Evolutionary conservation across 2,113 vertebrate genomes (phyloP).

Genomic region (Vulpes lagopus): DNA sequence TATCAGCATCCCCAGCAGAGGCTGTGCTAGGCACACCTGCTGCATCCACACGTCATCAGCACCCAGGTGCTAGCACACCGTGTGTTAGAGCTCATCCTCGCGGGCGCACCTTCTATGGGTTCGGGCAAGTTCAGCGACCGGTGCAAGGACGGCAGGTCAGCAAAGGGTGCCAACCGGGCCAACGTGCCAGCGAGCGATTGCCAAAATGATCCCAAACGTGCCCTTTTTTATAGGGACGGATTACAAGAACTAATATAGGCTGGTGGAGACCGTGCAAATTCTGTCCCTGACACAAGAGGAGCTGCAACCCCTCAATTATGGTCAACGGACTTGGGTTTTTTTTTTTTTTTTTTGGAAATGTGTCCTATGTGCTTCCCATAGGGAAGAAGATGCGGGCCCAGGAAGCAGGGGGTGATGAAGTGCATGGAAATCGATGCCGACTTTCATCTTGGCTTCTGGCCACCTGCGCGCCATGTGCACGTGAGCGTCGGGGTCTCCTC

Average conservation of each 20-base stretch:
- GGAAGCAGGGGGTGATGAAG: background rate
- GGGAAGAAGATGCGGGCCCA: no score
- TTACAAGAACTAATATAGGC: fast-evolving
- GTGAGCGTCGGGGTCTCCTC: fast-evolving
- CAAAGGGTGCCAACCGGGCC: fast-evolving
- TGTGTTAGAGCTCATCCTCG: no score
- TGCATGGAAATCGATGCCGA: fast-evolving
- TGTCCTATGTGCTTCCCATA: background rate
- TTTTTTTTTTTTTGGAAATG: background rate
- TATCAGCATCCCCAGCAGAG: background rate
- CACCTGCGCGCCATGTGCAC: fast-evolving
- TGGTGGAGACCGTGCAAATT: no score
- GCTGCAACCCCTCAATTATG: background rate
- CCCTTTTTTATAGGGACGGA: background rate
- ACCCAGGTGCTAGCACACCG: fast-evolving
- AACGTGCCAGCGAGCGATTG: fast-evolving
- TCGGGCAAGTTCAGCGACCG: background rate
- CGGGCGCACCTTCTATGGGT: background rate
- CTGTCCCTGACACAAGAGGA: background rate
- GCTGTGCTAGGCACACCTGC: background rate
- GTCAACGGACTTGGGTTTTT: background rate
- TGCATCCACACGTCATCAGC: background rate
- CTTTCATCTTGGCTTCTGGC: fast-evolving
- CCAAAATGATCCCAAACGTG: fast-evolving
- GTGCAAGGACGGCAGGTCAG: no score